Evolutionary conservation across 2,113 vertebrate species (phyloP).

Genomic region (Cranoglanis bouderius): DNA sequence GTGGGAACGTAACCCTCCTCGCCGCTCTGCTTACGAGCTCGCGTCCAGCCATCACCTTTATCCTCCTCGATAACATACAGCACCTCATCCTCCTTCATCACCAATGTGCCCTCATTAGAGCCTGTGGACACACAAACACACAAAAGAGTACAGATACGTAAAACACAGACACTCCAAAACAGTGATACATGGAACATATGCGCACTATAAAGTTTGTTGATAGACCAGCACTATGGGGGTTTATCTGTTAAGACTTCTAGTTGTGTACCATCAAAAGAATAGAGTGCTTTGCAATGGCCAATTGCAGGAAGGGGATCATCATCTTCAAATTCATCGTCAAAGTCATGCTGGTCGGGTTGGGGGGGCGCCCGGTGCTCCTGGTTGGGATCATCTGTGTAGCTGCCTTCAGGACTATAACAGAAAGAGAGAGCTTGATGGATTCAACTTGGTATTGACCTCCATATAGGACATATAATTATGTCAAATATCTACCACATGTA

Average conservation of each 20-base stretch:
- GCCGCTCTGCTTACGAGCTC: constrained; percentile 91
- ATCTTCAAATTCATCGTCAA: constrained; percentile 98
- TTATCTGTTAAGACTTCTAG: neutral
- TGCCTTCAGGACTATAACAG: constrained; percentile 87
- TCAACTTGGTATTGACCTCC: neutral
- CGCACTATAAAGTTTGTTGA: neutral
- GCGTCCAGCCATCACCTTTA: constrained; percentile 98
- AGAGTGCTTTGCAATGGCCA: constrained; percentile 97
- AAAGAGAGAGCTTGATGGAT: neutral
- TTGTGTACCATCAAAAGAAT: constrained; percentile 89
- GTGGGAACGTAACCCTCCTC: constrained; percentile 98
- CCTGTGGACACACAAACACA: constrained; percentile 71
- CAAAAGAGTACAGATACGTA: neutral
- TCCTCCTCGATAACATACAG: constrained; percentile 97
- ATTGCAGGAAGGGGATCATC: constrained; percentile 95
- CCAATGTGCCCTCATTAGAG: constrained; percentile 94
- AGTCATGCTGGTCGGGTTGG: constrained; percentile 83
- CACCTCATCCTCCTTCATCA: constrained; percentile 94
- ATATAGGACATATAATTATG: too few relatives aligned
- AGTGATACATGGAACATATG: neutral
- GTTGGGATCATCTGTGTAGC: constrained; percentile 92
- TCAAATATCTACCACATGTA: neutral
- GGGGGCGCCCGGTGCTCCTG: constrained; percentile 88
- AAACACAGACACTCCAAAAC: neutral
- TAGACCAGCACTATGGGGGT: too few relatives aligned